phyloP scores from a whole-genome alignment of 2,888 invertebrate genomes.

The Isoperla grammatica region DNA sequence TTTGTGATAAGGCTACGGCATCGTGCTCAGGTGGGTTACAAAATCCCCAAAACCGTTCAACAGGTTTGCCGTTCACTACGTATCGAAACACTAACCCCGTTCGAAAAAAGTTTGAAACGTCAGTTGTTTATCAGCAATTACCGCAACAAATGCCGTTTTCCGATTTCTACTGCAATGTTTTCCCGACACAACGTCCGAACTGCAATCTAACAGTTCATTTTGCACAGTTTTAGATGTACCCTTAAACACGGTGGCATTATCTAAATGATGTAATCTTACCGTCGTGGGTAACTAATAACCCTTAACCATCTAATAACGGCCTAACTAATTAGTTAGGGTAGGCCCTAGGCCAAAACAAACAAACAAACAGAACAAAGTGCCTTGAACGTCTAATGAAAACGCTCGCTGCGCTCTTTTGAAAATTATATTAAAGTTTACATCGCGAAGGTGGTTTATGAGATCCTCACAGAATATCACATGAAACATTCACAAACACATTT shows the following conservation, averaged over 20 bases:
- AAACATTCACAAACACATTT: neutral
- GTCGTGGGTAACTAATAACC: no score
- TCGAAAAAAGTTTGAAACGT: no score
- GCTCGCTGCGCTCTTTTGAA: no score
- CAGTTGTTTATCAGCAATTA: slow-evolving; percentile 37
- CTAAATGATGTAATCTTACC: slow-evolving; percentile 34
- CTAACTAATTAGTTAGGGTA: no score
- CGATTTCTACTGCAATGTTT: slow-evolving; percentile 35
- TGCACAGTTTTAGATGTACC: slow-evolving; percentile 35
- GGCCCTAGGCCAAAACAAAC: no score
- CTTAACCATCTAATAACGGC: no score
- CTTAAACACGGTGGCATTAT: slow-evolving; percentile 36
- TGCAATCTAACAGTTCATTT: slow-evolving; percentile 36
- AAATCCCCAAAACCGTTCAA: slow-evolving; percentile 36
- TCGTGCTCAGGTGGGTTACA: no score
- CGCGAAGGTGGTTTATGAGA: neutral
- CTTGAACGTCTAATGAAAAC: no score
- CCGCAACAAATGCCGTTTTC: slow-evolving; percentile 31
- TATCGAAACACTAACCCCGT: slow-evolving; percentile 35
- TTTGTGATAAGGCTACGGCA: slow-evolving; percentile 26
- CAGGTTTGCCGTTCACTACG: slow-evolving; percentile 31
- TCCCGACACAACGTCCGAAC: slow-evolving; percentile 34
- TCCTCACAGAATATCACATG: neutral
- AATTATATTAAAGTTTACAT: no score
- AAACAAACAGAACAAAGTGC: no score